Evolutionary conservation across 35 echinoderm and acorn worm species (phyloP).

Genomic region (Amphiura filiformis): DNA sequence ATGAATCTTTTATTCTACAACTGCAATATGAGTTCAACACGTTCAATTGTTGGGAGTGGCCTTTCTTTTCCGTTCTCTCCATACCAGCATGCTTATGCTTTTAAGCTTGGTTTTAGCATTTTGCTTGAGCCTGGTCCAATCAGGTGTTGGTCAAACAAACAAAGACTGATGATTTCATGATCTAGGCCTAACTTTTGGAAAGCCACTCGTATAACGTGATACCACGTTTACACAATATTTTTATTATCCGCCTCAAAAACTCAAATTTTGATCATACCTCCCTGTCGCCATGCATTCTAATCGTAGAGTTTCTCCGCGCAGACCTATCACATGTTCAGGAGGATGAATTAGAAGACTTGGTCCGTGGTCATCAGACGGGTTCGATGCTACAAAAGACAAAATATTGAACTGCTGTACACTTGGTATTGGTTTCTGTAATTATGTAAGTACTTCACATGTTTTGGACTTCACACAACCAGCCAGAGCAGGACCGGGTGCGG

Average conservation of each 20-base stretch:
- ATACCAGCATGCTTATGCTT: too few relatives aligned
- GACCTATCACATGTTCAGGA: not conserved
- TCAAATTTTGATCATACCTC: not conserved
- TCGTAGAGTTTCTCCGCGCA: not conserved
- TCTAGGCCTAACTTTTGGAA: not conserved
- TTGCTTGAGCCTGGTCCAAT: too few relatives aligned
- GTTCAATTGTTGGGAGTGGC: too few relatives aligned
- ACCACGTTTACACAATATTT: not conserved
- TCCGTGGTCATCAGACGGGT: not conserved
- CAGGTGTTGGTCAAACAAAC: too few relatives aligned
- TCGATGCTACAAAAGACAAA: not conserved
- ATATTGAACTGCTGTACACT: not conserved
- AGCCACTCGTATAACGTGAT: not conserved
- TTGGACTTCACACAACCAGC: not conserved
- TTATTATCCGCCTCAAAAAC: not conserved
- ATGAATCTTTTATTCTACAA: too few relatives aligned
- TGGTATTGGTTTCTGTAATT: not conserved
- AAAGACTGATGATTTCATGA: too few relatives aligned
- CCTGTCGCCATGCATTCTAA: not conserved
- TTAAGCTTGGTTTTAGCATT: too few relatives aligned
- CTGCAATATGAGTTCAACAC: too few relatives aligned
- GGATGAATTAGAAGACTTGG: not conserved
- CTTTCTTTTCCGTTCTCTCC: too few relatives aligned
- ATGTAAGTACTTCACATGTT: not conserved
- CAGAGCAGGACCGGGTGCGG: too few relatives aligned